Conservation (phyloP, 2,888 invertebrate species). For the Cantharis rufa region DNA sequence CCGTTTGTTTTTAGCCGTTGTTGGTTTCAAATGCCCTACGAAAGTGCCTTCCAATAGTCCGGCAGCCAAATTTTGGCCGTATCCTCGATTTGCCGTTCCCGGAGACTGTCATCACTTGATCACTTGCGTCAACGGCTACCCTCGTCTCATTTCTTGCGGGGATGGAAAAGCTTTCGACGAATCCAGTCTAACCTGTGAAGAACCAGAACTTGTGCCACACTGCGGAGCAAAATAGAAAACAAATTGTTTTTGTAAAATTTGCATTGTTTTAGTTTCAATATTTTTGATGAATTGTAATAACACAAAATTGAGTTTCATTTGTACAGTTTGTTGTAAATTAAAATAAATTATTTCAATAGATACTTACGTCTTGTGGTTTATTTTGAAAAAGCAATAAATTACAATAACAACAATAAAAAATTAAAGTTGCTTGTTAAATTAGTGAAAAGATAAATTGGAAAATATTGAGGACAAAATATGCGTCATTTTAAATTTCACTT, state of each 20-base stretch:
- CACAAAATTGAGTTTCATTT: slow-evolving; percentile 4
- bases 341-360: slow-evolving; percentile 19
- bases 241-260: not conserved
- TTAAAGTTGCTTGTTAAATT: not conserved
- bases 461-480: not conserved
- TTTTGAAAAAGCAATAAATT: not conserved
- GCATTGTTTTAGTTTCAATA: not conserved
- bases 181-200: slow-evolving; percentile 80
- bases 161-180: slow-evolving; percentile 88
- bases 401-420: not conserved
- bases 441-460: not conserved
- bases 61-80: slow-evolving; percentile 90
- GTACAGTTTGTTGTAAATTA: slow-evolving; percentile 12
- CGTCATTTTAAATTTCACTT: slow-evolving; percentile 4
- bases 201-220: slow-evolving; percentile 63
- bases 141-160: slow-evolving; percentile 84
- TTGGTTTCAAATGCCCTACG: slow-evolving; percentile 90
- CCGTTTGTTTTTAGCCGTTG: slow-evolving; percentile 66
- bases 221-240: slow-evolving; percentile 40
- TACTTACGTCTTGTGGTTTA: not conserved
- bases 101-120: slow-evolving; percentile 86
- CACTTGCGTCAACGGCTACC: slow-evolving; percentile 89
- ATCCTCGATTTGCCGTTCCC: slow-evolving; percentile 86
- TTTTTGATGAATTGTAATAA: not conserved
- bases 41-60: slow-evolving; percentile 80